Percentiles rank a stretch among this genome's conserved stretches.
Conservation (phyloP, 2,113 vertebrate genomes). For the Neomonachus schauinslandi region DNA sequence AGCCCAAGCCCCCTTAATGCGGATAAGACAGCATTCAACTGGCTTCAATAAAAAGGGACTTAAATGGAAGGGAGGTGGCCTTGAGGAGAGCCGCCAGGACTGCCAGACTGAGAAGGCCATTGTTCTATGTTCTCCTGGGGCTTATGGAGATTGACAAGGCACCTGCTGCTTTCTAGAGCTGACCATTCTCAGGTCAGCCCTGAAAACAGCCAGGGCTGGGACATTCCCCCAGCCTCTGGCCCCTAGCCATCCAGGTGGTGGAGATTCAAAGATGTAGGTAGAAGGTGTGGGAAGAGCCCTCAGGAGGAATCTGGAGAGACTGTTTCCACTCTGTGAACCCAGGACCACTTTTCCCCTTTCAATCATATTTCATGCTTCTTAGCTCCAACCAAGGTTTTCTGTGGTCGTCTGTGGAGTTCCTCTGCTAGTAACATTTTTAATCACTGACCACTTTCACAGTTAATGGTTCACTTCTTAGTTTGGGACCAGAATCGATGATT, state of each 20-base stretch:
- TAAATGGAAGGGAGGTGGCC: slow-evolving; percentile 60
- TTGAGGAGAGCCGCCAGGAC: background rate
- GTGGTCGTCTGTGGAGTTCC: background rate
- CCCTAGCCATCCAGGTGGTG: background rate
- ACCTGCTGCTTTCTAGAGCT: slow-evolving; percentile 42
- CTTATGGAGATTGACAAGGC: slow-evolving; percentile 65
- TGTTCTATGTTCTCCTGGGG: slow-evolving; percentile 55
- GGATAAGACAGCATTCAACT: slow-evolving; percentile 68
- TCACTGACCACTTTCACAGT: background rate
- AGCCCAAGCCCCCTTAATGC: slow-evolving; percentile 57
- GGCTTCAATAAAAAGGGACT: slow-evolving; percentile 80
- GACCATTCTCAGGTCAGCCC: background rate
- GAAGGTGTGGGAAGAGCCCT: background rate
- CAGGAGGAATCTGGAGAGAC: background rate
- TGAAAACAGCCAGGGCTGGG: background rate
- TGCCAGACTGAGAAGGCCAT: slow-evolving; percentile 64
- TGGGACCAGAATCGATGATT: background rate
- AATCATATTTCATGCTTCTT: background rate
- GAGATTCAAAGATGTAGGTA: background rate
- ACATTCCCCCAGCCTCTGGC: background rate
- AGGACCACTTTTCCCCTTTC: background rate
- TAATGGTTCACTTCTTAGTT: background rate
- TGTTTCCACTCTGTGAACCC: background rate
- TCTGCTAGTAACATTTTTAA: background rate
- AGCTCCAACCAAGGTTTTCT: background rate